Percentiles rank a stretch among this genome's conserved stretches.
Conservation (phyloP, 2,113 vertebrate genomes). For the Tachycineta bicolor region DNA sequence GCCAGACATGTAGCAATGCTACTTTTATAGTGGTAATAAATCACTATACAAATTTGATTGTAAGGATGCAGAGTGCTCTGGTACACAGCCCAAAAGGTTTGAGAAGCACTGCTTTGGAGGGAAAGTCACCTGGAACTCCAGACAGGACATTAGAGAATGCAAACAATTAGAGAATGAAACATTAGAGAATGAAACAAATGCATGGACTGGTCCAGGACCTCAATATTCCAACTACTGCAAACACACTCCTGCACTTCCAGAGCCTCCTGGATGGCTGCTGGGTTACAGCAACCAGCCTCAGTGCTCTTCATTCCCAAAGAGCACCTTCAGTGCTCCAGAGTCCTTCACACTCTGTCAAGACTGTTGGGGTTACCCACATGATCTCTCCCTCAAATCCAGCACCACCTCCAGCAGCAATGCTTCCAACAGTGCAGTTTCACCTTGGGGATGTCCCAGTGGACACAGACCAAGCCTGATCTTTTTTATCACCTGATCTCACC, state of each 20-base stretch:
- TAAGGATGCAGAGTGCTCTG: neutral
- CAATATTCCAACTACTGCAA: neutral
- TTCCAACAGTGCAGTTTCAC: neutral
- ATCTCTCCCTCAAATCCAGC: neutral
- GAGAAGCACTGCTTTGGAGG: neutral
- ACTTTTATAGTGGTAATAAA: neutral
- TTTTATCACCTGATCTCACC: neutral
- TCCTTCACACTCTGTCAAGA: neutral
- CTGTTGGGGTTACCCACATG: neutral
- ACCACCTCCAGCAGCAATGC: neutral
- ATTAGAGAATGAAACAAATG: neutral
- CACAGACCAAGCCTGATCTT: neutral
- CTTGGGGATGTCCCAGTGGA: neutral
- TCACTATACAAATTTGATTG: neutral
- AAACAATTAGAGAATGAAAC: too few relatives aligned
- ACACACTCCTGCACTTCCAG: neutral
- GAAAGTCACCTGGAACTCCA: neutral
- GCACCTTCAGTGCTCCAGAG: neutral
- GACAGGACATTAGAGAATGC: fast-evolving
- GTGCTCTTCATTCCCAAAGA: neutral
- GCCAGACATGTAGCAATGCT: neutral
- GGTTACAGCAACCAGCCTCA: neutral
- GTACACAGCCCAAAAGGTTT: neutral
- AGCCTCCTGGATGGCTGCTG: neutral
- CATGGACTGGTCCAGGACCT: neutral